Conservation (phyloP, 2,888 invertebrate genomes). For the Uropetala carovei region DNA sequence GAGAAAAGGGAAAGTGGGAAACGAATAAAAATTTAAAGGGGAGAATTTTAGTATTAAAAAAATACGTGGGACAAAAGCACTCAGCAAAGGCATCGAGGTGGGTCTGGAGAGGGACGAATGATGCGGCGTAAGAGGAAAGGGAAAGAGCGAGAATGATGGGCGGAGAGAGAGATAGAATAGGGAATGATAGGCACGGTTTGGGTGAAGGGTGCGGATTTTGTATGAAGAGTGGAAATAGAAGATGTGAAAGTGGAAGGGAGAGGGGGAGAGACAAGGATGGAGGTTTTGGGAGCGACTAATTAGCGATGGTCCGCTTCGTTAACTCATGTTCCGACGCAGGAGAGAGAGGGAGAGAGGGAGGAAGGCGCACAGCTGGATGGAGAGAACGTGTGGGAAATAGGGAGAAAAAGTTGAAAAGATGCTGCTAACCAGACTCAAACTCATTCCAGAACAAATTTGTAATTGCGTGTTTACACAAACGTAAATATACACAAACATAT, state of each 20-base stretch:
- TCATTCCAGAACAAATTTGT: no score
- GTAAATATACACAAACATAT: no score
- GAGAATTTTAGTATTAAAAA: no score
- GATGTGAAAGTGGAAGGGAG: no score
- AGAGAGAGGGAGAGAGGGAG: background rate
- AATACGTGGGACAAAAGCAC: no score
- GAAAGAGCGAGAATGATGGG: background rate
- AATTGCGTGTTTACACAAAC: no score
- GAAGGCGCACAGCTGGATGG: background rate
- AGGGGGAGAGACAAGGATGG: background rate
- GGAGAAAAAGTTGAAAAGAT: background rate
- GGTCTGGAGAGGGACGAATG: background rate
- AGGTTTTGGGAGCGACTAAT: conserved; percentile 10
- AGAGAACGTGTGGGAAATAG: background rate
- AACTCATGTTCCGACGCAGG: conserved; percentile 12
- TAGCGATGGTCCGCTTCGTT: conserved; percentile 4
- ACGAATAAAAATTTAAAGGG: no score
- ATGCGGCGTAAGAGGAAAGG: background rate
- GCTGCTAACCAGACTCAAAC: no score
- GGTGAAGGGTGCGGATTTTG: background rate
- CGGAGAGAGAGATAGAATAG: background rate
- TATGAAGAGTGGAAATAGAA: background rate
- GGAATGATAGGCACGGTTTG: background rate
- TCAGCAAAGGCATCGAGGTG: no score
- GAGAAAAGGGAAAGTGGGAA: no score